These are phyloP conservation scores for Lasioglossum baleicum DNA, from an alignment of 1,140 invertebrate species.

Conservation along the genomic window DNA sequence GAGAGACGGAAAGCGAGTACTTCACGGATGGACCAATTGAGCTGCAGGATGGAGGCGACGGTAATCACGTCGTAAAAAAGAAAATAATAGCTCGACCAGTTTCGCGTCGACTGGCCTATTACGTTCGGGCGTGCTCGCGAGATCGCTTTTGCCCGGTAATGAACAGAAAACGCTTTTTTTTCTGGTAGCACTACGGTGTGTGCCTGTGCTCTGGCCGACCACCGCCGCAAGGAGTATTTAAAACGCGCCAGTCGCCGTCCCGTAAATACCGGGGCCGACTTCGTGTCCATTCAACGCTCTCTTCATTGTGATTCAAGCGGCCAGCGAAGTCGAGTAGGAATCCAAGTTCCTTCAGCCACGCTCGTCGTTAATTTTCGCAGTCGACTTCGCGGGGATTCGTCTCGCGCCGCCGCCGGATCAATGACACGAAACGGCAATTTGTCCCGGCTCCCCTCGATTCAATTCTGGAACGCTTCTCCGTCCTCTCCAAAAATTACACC, in stretches of 20 bases:
- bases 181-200: background rate
- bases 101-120: conserved; percentile 38
- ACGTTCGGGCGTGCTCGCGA: conserved; percentile 22
- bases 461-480: background rate
- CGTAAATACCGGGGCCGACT: conserved; percentile 16
- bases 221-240: conserved; percentile 12
- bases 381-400: background rate
- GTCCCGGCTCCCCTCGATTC: background rate
- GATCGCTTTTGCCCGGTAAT: conserved; percentile 41
- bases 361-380: conserved; percentile 4
- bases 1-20: conserved; percentile 7
- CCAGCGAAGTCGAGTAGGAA: conserved; percentile 2
- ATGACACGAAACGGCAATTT: background rate
- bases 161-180: conserved; percentile 14
- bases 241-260: background rate
- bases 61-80: conserved; percentile 55
- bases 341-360: background rate
- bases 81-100: conserved; percentile 53
- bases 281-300: conserved; percentile 4
- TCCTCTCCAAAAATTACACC: too few relatives aligned
- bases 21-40: conserved; percentile 36
- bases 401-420: background rate
- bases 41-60: conserved; percentile 23
- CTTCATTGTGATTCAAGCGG: conserved; percentile 11
- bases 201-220: too few relatives aligned